Conservation (phyloP, 35 echinoderm and acorn worm genomes). For the Apostichopus californicus region DNA sequence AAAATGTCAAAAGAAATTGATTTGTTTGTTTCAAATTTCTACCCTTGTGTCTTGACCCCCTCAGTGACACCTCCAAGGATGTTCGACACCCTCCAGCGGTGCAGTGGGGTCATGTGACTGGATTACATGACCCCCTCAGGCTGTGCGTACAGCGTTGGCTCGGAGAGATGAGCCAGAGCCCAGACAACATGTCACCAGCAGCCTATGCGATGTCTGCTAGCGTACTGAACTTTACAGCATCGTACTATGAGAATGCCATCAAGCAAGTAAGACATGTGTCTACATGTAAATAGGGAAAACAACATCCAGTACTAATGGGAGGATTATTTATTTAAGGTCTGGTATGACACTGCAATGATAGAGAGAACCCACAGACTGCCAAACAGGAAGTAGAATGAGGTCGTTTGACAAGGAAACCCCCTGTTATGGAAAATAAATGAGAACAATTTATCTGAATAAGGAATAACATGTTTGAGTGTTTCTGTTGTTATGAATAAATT, state of each 20-base stretch:
- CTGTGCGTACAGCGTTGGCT: constrained; percentile 82
- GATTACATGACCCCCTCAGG: constrained; percentile 73
- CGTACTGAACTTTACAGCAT: constrained; percentile 74
- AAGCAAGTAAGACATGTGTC: constrained; percentile 63
- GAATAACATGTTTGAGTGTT: too few species aligned
- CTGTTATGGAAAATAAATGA: too few species aligned
- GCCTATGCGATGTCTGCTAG: constrained; percentile 65
- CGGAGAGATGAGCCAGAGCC: constrained; percentile 76
- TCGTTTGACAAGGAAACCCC: too few species aligned
- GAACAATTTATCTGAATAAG: too few species aligned
- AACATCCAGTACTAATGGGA: background rate
- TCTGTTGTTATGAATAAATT: too few species aligned
- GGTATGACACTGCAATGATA: background rate
- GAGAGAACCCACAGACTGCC: background rate
- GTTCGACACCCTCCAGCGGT: constrained; percentile 53
- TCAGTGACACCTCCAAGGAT: background rate
- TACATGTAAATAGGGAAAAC: background rate
- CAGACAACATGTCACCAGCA: constrained; percentile 60
- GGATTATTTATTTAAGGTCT: background rate
- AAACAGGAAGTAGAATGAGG: too few species aligned
- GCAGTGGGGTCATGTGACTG: constrained; percentile 96
- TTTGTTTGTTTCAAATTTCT: background rate
- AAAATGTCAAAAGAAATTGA: background rate
- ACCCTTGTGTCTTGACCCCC: background rate
- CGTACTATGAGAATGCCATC: constrained; percentile 73